phyloP scores from a whole-genome alignment of 2,888 invertebrate species.

The Eugnorisma glareosa region DNA sequence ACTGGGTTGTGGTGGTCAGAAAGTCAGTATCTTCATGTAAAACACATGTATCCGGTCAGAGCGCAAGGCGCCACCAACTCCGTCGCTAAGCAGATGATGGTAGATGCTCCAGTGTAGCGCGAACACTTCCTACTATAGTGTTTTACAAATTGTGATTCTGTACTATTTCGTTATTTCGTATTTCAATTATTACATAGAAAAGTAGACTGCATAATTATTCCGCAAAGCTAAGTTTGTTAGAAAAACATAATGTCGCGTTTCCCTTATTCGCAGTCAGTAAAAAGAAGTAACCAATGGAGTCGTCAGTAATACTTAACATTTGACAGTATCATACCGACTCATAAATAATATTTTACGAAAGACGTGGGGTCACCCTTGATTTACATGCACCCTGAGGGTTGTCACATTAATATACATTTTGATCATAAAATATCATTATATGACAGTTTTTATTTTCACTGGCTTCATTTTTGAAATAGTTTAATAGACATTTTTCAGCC shows the following conservation, averaged over 20 bases:
- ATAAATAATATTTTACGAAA: conserved; percentile 44
- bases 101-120: background rate
- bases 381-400: conserved; percentile 25
- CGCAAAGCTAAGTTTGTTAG: background rate
- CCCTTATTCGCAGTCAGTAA: background rate
- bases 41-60: too few relatives aligned
- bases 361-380: conserved; percentile 25
- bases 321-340: conserved; percentile 24
- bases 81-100: background rate
- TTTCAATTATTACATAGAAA: too few relatives aligned
- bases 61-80: too few relatives aligned
- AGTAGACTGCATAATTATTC: background rate
- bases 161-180: too few relatives aligned
- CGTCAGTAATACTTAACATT: conserved; percentile 29
- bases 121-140: too few relatives aligned
- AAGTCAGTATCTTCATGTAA: too few relatives aligned
- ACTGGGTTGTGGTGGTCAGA: too few relatives aligned
- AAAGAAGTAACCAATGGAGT: conserved; percentile 16
- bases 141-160: background rate
- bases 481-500: background rate
- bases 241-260: background rate
- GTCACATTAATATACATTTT: conserved; percentile 13
- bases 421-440: background rate
- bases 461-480: background rate
- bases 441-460: background rate